phyloP scores from a whole-genome alignment of 2,113 vertebrate species.

The Misgurnus mizolepis region DNA sequence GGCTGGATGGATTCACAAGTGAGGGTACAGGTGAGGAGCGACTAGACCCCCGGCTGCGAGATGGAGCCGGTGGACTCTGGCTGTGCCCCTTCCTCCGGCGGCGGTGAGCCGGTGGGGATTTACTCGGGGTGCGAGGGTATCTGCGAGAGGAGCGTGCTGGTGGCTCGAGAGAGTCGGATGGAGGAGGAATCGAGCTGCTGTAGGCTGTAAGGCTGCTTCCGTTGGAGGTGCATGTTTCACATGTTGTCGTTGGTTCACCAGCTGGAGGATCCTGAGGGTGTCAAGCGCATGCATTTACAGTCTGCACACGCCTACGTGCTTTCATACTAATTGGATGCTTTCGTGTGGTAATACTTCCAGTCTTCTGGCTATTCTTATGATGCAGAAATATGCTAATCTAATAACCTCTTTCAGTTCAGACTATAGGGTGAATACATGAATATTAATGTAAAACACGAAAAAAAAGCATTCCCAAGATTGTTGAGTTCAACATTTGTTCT shows the following conservation, averaged over 20 bases:
- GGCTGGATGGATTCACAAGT: conserved; percentile 60
- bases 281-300: conserved; percentile 22
- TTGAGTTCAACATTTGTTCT: not conserved
- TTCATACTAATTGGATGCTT: not conserved
- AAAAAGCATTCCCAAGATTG: not conserved
- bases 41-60: conserved; percentile 59
- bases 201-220: conserved; percentile 71
- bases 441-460: conserved; percentile 6
- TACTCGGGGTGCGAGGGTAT: conserved; percentile 70
- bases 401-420: not conserved
- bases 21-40: conserved; percentile 62
- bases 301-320: conserved; percentile 16
- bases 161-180: conserved; percentile 65
- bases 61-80: conserved; percentile 57
- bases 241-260: conserved; percentile 70
- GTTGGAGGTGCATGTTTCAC: conserved; percentile 73
- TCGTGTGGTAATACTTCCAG: not conserved
- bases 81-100: conserved; percentile 65
- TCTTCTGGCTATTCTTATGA: conserved; percentile 2
- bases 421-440: conserved; percentile 6
- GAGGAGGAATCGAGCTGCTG: conserved; percentile 59
- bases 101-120: conserved; percentile 65
- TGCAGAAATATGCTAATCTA: not conserved
- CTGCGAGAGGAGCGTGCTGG: conserved; percentile 68
- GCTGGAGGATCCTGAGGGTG: conserved; percentile 76